These are phyloP conservation scores for Hydrocynus forskahlii DNA, from an alignment of 2,797 vertebrate species.

Conservation along the genomic window DNA sequence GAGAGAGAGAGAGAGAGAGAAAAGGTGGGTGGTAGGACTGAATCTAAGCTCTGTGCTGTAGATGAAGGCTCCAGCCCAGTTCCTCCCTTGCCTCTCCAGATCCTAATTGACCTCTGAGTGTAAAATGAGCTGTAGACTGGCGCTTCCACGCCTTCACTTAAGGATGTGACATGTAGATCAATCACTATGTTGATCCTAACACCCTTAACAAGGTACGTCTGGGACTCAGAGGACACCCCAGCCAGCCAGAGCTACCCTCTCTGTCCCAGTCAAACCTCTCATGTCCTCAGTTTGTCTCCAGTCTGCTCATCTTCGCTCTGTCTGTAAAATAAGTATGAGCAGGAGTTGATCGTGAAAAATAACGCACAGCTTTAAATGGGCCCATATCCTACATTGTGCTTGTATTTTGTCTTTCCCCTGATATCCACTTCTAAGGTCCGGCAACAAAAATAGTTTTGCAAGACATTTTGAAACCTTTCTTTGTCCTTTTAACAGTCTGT, in stretches of 20 bases:
- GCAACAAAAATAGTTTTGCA: not conserved
- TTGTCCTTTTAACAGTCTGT: not conserved
- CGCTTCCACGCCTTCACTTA: conserved; percentile 64
- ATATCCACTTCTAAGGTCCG: not conserved
- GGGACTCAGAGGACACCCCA: conserved; percentile 69
- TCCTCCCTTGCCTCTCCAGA: conserved; percentile 46
- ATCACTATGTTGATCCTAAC: conserved; percentile 75
- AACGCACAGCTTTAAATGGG: not conserved
- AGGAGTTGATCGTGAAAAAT: not conserved
- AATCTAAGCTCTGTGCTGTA: conserved; percentile 18
- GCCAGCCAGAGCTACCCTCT: conserved; percentile 34
- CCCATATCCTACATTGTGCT: not conserved
- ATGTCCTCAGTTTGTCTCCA: not conserved
- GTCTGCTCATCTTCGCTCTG: not conserved
- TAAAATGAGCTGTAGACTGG: conserved; percentile 62
- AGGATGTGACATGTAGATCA: conserved; percentile 76
- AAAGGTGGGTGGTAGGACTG: conserved; percentile 28
- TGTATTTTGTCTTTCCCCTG: not conserved
- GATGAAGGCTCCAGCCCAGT: conserved; percentile 20
- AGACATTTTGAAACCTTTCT: not conserved
- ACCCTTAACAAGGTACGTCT: conserved; percentile 71
- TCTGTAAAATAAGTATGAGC: not conserved
- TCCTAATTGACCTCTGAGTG: conserved; percentile 68
- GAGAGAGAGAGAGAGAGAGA: conserved; percentile 2
- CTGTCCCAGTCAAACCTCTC: conserved; percentile 37